A percentile compares a stretch with the other conserved stretches of the same genome.
These are phyloP conservation scores for Octomys mimax DNA, from an alignment of 2,797 vertebrate species.

Conservation along the genomic window DNA sequence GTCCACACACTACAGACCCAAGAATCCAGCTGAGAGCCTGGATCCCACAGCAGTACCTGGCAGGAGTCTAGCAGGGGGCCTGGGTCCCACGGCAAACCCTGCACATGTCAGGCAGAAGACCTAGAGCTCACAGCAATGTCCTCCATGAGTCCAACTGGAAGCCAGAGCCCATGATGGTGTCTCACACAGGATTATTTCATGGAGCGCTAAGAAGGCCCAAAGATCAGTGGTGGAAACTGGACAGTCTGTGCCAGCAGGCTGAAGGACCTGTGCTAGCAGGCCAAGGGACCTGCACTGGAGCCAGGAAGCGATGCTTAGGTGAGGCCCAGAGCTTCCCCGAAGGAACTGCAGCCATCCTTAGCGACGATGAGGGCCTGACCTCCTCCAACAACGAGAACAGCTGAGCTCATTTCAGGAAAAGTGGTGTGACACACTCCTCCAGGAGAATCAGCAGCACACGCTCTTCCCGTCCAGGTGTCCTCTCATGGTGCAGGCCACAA, in stretches of 20 bases:
- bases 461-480: not conserved
- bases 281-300: not conserved
- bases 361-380: not conserved
- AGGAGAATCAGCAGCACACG: not conserved
- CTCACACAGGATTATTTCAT: not conserved
- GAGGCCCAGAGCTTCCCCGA: not conserved
- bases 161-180: not conserved
- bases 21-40: not conserved
- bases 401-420: not conserved
- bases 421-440: no score
- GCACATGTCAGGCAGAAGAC: not conserved
- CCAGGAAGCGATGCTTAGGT: not conserved
- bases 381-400: not conserved
- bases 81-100: not conserved
- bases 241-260: not conserved
- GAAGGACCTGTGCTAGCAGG: not conserved
- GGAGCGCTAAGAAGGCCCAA: not conserved
- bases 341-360: not conserved
- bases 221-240: not conserved
- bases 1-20: not conserved
- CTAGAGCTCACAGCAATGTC: not conserved
- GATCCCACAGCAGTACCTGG: not conserved
- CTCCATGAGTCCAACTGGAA: no score
- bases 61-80: not conserved
- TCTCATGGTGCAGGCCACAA: not conserved